A percentile compares a stretch with the other conserved stretches of the same genome.
phyloP scores from a whole-genome alignment of 2,113 vertebrate species.

The Aldabrachelys gigantea region DNA sequence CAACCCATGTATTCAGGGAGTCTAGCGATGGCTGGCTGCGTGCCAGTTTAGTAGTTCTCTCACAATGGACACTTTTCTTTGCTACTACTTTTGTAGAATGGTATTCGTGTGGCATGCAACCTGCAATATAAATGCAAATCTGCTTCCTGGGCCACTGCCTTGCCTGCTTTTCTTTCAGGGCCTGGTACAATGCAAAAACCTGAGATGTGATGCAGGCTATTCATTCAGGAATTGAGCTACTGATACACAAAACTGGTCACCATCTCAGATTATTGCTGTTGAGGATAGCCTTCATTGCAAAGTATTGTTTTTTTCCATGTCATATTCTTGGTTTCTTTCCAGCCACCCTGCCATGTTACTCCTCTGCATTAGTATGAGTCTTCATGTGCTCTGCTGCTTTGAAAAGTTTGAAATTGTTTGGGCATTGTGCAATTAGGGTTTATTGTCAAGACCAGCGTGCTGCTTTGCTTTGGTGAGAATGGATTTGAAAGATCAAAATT shows the following conservation, averaged over 20 bases:
- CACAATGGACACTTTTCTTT: neutral
- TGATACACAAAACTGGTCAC: neutral
- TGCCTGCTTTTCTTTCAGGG: neutral
- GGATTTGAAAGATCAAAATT: too few relatives aligned
- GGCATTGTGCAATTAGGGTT: neutral
- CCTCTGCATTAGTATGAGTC: neutral
- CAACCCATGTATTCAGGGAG: neutral
- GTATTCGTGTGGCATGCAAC: neutral
- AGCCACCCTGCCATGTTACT: neutral
- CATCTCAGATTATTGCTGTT: neutral
- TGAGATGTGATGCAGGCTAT: neutral
- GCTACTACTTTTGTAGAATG: neutral
- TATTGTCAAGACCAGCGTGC: too few relatives aligned
- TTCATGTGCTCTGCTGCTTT: neutral
- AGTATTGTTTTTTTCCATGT: neutral
- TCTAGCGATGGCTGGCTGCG: neutral
- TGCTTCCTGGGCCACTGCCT: neutral
- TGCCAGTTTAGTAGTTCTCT: neutral
- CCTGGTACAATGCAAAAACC: neutral
- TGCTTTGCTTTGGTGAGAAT: too few relatives aligned
- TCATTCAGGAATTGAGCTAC: neutral
- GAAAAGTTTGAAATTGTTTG: neutral
- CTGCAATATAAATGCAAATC: neutral
- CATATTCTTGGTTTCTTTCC: neutral
- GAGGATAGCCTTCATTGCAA: neutral